Evolutionary conservation across 1,140 invertebrate species (phyloP), one percentile per base, ranked within the genome.

Genomic region (Apis florea): DNA sequence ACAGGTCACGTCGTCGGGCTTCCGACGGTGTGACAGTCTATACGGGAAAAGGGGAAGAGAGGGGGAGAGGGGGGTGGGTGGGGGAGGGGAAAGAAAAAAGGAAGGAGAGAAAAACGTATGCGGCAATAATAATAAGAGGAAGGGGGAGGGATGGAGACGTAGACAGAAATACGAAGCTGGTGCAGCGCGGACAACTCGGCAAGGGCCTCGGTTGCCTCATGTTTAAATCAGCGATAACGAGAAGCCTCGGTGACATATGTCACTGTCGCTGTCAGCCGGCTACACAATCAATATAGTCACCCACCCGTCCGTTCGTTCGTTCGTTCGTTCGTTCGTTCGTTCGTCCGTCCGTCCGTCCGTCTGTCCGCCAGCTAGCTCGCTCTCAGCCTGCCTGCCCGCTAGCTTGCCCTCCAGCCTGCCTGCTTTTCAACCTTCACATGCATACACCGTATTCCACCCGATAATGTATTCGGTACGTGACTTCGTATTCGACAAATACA

Each of bases 171-270:
- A 88, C 84, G 84, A 84, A 86, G 87, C 83, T 90, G 89, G 85
- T 90, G 90, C 88, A 90, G 82, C 89, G 86, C 86, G 85, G 83
- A 89, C 83, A 88, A 88, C 87, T 90, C 87, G 90, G 89, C 90
- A 88, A 92, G 89, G 89, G 90, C 87, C 90, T 91, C 89, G 88
- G 88, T 90, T 90, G 91, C 90, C 93, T 93, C 93, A 94, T 94
- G 93, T 94, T 94, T 94, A 94, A 94, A 94, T 93, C 93, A 93
- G 92, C 93, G 92, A 94, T 94, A 94, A 93, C 93, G 92, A 93
- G 92, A 92, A 93, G 91, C 92, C 91, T 90, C 91, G 90, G 91
- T 93, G 93, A 94, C 93, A 94, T 93, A 93, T 93, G 93, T 94
- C 93, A 94, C 92, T 93, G 93, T 93, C 93, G 92, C 92, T 93